Evolutionary conservation across 2,888 invertebrate genomes (phyloP).

Genomic region (Coelinius sp.): DNA sequence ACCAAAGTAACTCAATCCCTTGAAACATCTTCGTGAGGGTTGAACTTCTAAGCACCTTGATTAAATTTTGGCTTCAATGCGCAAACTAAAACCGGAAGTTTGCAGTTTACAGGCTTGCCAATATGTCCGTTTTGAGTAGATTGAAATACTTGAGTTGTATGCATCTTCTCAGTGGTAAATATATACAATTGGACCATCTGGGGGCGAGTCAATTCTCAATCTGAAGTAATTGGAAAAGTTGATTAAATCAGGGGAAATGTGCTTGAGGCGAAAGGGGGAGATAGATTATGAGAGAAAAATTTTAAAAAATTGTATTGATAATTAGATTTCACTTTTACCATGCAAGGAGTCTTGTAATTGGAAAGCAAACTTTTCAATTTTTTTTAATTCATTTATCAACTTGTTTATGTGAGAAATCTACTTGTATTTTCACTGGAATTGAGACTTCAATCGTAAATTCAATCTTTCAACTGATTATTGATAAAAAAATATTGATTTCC

Average conservation of each 20-base stretch:
- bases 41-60: conserved; percentile 49
- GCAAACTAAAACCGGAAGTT: conserved; percentile 48
- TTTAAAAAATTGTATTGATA: conserved; percentile 1
- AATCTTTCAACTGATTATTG: neutral
- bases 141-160: neutral
- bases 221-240: neutral
- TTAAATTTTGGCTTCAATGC: conserved; percentile 56
- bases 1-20: conserved; percentile 1
- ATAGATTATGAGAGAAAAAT: neutral
- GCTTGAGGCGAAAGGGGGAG: neutral
- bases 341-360: conserved; percentile 22
- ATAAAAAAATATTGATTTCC: no score
- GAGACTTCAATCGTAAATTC: no score
- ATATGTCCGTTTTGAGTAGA: neutral
- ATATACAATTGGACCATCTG: neutral
- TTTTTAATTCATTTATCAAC: neutral
- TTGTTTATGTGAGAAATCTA: neutral
- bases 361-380: conserved; percentile 28
- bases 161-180: neutral
- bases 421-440: neutral
- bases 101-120: conserved; percentile 46
- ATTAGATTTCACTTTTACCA: conserved; percentile 24
- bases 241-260: neutral
- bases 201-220: neutral
- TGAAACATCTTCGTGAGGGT: neutral